A percentile compares a stretch with the other conserved stretches of the same genome.
Evolutionary conservation across 2,113 vertebrate species (phyloP).

Genomic region (Pelusios castaneus): DNA sequence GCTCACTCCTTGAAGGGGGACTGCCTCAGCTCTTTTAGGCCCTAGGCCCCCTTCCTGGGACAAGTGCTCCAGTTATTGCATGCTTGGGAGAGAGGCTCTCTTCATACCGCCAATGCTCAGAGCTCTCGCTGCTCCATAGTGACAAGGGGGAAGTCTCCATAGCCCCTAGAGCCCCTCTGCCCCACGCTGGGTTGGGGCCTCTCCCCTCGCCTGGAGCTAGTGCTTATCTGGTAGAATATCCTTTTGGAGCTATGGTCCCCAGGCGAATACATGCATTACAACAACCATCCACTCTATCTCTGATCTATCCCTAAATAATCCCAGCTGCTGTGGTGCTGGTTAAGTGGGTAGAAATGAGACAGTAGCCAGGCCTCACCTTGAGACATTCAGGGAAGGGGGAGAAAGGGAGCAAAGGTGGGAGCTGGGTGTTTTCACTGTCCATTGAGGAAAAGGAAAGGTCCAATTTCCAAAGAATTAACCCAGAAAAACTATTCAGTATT

Average conservation of each 20-base stretch:
- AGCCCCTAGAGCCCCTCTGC: background rate
- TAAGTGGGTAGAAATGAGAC: background rate
- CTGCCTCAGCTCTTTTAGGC: background rate
- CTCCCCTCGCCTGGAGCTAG: background rate
- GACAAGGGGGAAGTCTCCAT: background rate
- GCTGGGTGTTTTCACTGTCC: background rate
- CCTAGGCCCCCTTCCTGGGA: background rate
- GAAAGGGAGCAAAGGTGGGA: accelerated
- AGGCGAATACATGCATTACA: background rate
- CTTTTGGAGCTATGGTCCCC: background rate
- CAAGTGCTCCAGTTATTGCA: background rate
- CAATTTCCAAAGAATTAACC: background rate
- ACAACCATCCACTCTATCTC: background rate
- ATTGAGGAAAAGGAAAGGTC: background rate
- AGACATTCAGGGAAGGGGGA: background rate
- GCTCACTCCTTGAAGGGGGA: background rate
- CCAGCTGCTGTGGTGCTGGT: background rate
- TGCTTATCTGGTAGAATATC: background rate
- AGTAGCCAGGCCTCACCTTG: background rate
- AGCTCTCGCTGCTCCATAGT: background rate
- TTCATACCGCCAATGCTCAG: background rate
- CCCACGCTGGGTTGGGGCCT: too few species aligned
- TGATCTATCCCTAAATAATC: slow-evolving; percentile 1
- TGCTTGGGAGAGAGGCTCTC: background rate
- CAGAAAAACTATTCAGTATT: background rate